Conservation (phyloP, 2,797 vertebrate species). For the Enteromius argenteus region DNA sequence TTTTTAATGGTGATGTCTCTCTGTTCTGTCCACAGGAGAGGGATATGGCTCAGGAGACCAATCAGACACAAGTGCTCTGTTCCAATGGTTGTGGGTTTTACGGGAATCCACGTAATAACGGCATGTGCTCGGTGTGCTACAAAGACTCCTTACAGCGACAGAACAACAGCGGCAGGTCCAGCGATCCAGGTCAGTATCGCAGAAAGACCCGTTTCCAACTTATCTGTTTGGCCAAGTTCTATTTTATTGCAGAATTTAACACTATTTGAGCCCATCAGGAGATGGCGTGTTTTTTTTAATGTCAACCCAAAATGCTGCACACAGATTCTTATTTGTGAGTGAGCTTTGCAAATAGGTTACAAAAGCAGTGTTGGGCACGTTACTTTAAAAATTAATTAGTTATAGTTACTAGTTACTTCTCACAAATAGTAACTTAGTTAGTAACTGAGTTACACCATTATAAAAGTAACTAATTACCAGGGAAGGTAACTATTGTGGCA, state of each 20-base stretch:
- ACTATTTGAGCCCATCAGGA: background rate
- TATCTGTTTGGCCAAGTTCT: background rate
- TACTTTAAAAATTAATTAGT: too few relatives aligned
- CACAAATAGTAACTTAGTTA: too few relatives aligned
- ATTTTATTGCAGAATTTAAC: background rate
- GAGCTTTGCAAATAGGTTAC: background rate
- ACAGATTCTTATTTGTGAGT: background rate
- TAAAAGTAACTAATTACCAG: too few relatives aligned
- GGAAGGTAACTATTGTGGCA: too few relatives aligned
- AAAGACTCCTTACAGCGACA: constrained; percentile 89
- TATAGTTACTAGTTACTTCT: too few relatives aligned
- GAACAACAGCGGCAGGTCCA: constrained; percentile 85
- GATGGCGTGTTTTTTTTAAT: background rate
- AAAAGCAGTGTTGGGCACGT: background rate
- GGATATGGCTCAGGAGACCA: constrained; percentile 91
- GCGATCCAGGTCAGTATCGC: constrained; percentile 81
- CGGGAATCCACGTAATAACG: constrained; percentile 86
- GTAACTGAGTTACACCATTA: too few relatives aligned
- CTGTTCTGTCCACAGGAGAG: constrained; percentile 59
- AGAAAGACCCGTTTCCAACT: background rate
- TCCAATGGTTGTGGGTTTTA: constrained; percentile 91
- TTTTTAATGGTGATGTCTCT: background rate
- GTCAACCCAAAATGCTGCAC: background rate
- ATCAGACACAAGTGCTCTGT: constrained; percentile 88
- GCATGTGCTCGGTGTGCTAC: constrained; percentile 91